Evolutionary conservation across 2,113 vertebrate genomes (phyloP), one percentile per base, ranked within the genome.

Genomic region (Megaceryle maxima): DNA sequence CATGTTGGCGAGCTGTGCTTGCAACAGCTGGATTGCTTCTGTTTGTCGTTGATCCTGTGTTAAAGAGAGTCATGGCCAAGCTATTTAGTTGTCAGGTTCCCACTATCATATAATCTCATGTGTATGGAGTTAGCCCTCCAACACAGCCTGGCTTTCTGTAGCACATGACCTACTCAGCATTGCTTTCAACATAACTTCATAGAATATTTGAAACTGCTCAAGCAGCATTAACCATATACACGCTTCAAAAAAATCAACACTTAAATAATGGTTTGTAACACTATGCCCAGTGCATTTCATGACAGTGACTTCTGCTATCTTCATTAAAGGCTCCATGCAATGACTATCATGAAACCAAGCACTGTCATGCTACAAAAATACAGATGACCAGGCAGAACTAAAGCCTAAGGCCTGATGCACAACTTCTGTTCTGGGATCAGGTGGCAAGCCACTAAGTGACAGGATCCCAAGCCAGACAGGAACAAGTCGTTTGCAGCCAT

Each of bases 11-110:
- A 99, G 98, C 74, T 99, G 99, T 76, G 97, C 98, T 96, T 99
- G 99, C 13, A 99, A 96, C 72, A 99, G 83, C 80, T 99, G 99
- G 96, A 99, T 99, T n/a, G 99, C 99, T 90, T 99, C 99, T 0
- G 99, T 99, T 91, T 99, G 99, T 83, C 98, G 98, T 96, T 99
- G 99, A 92, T 99, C 99, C 99, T 99, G 92, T 26, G 29, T 60
- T 17, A 63, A 57, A 74, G 93, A 91, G 18, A 96, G n/a, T 69
- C 83, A 90, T 1, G 17, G 63, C 41, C 56, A 67, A 5, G n/a
- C 74, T 18, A 13, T 53, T 90, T n/a, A 92, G 39, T 56, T 31
- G 24, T 62, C 76, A 81, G 29, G 46, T 7, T 63, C 53, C 48
- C 63, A 43, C 20, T 25, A 24, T 2, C n/a, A 24, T 2, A 9